Percentiles rank a stretch among this genome's conserved stretches.
These are phyloP conservation scores for Calliscelio sp. DNA, from an alignment of 2,888 invertebrate species.

Conservation along the genomic window DNA sequence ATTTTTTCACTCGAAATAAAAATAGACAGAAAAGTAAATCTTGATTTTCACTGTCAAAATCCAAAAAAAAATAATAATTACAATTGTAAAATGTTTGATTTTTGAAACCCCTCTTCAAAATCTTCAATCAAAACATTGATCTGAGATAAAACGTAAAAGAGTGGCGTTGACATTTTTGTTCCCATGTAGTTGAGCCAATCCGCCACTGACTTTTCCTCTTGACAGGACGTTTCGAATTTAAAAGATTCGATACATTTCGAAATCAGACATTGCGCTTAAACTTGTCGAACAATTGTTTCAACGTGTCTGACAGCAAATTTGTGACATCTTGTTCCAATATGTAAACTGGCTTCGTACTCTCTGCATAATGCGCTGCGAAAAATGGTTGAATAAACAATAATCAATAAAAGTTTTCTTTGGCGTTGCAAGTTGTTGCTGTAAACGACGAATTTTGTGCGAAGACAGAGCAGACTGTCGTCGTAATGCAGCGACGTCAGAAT, in stretches of 20 bases:
- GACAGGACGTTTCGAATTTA: not conserved
- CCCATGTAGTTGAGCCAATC: too few relatives aligned
- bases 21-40: too few relatives aligned
- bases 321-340: conserved; percentile 17
- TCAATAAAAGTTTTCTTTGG: not conserved
- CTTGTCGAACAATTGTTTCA: conserved; percentile 25
- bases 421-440: not conserved
- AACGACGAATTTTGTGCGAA: not conserved
- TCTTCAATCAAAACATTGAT: too few relatives aligned
- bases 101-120: too few relatives aligned
- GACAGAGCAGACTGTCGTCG: not conserved
- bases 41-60: too few relatives aligned
- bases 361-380: not conserved
- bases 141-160: too few relatives aligned
- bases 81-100: too few relatives aligned
- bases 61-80: too few relatives aligned
- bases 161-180: too few relatives aligned
- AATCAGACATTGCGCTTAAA: conserved; percentile 20
- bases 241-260: conserved; percentile 4
- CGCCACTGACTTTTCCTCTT: not conserved
- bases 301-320: conserved; percentile 34
- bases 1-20: too few relatives aligned
- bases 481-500: conserved; percentile 18
- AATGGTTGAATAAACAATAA: conserved; percentile 9
- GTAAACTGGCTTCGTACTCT: too few relatives aligned